Base-by-base conservation (phyloP, 1,140 invertebrate genomes). In the Epicauta chinensis region DNA sequence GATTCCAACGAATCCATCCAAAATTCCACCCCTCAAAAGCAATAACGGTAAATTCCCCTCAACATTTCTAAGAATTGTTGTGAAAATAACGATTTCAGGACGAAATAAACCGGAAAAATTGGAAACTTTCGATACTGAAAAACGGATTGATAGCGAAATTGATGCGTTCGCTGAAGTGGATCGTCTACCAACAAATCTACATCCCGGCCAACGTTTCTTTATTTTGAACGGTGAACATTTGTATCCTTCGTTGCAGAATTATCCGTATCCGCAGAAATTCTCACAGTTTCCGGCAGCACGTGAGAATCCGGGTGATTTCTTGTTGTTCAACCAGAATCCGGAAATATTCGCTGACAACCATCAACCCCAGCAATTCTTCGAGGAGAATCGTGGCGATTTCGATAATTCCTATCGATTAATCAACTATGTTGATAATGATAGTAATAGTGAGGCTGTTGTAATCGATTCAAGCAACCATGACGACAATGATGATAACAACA, bases 201-300 rank as follows among this genome's bases (percentile, higher is more conserved):
- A 70, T 15, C 75, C 75, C 1, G 75, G 74, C 4, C 71, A 76
- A 38, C 60, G 72, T 38, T 75, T 75, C 37, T 77, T 73, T 57
- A 71, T 70, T 15, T 49, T 70, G 1, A 70, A 71, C 43, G 65
- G 65, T 5, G 58, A 69, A 46, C 58, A 60, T 2, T 54, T 69
- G 12, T 71, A 41, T 38, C 37, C 44, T 5, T n/a, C 38, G 16
- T 44, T 49, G 45, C 51, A 52, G 6, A 46, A 40, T 34, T 34
- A n/a, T n/a, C 32, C 32, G 32, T 12, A 34, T 17, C 35, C 50
- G 10, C 56, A 44, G n/a, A 23, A 53, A 59, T 49, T 43, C 40
- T 9, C 36, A 47, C 10, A 23, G 44, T 10, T 39, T 55, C 12
- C 47, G 34, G 30, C 48, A 47, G 16, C 7, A 4, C 10, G 12